Evolutionary conservation across 2,113 vertebrate species (phyloP), one percentile per base, ranked within the genome.

Genomic region (Spea bombifrons): DNA sequence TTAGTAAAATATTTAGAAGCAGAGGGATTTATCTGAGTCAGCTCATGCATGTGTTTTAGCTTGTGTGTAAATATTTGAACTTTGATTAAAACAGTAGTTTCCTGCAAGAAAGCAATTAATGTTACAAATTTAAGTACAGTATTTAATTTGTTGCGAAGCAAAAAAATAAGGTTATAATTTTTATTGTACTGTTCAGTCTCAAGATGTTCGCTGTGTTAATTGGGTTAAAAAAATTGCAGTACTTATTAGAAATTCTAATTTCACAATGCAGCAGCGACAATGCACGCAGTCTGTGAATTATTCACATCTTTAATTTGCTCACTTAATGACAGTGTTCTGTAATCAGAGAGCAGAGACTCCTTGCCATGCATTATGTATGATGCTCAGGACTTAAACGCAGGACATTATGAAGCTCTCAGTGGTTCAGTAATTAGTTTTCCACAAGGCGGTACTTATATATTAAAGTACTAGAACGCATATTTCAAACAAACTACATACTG

Each of bases 241-340:
- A 91, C 92, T 93, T 93, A 94, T 94, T 94, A 94, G 92, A 94
- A 94, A 92, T 94, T 94, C 92, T 94, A 94, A 94, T 94, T 94
- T 91, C 91, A 93, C 91, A 92, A 94, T 93, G 92, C 92, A 93
- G 91, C 87, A 87, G 88, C 91, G 91, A 93, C 92, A 94, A 92
- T 94, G 91, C 91, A 90, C 92, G 89, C 90, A 91, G 91, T 87
- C 91, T 93, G 91, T 94, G 93, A 94, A 94, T 94, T 93, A 94
- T 94, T 94, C 92, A 94, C 92, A 90, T 94, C 92, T 93, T 92
- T 93, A 94, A 94, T 94, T 94, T 94, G 92, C 93, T 93, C 93
- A 92, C 91, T 93, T 93, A 94, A 94, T 94, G 92, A 93, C 92
- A 93, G 91, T 93, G 90, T 91, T 93, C 91, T 92, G 91, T 94